Conservation (phyloP, 2,797 vertebrate species). For the Threskiornis aethiopicus region DNA sequence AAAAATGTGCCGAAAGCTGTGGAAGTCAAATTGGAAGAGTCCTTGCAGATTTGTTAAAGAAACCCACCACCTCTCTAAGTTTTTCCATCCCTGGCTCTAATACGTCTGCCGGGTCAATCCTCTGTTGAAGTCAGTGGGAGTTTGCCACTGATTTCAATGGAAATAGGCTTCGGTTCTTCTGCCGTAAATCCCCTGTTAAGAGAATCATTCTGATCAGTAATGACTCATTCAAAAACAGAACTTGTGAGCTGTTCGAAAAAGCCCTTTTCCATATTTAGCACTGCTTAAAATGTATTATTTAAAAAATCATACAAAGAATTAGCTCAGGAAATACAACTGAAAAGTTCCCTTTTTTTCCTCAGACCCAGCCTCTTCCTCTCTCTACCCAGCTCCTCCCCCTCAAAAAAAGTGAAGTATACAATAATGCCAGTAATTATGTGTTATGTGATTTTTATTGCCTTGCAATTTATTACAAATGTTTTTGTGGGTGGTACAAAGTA, state of each 20-base stretch:
- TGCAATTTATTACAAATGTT: conserved; percentile 68
- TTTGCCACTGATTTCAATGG: not conserved
- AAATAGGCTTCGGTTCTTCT: conserved; percentile 31
- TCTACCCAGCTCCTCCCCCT: not conserved
- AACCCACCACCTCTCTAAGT: not conserved
- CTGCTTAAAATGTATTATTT: conserved; percentile 28
- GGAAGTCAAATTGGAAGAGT: not conserved
- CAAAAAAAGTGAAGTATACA: conserved; percentile 33
- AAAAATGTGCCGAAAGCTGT: not conserved
- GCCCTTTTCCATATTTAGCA: conserved; percentile 30
- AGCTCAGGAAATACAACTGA: conserved; percentile 45
- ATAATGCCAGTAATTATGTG: conserved; percentile 76
- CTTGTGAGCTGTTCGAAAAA: conserved; percentile 37
- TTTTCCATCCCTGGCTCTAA: not conserved
- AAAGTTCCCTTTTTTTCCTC: conserved; percentile 51
- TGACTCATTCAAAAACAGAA: conserved; percentile 60
- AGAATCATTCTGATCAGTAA: conserved; percentile 43
- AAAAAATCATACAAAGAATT: conserved; percentile 28
- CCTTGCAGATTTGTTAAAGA: not conserved
- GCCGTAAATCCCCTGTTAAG: conserved; percentile 43
- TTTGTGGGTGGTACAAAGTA: conserved; percentile 75
- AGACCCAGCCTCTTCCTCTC: conserved; percentile 46
- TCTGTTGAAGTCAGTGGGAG: not conserved
- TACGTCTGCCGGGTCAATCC: not conserved
- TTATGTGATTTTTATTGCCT: conserved; percentile 71